Conservation (phyloP, 1,140 invertebrate species). For the Rhyacophila brunnea region DNA sequence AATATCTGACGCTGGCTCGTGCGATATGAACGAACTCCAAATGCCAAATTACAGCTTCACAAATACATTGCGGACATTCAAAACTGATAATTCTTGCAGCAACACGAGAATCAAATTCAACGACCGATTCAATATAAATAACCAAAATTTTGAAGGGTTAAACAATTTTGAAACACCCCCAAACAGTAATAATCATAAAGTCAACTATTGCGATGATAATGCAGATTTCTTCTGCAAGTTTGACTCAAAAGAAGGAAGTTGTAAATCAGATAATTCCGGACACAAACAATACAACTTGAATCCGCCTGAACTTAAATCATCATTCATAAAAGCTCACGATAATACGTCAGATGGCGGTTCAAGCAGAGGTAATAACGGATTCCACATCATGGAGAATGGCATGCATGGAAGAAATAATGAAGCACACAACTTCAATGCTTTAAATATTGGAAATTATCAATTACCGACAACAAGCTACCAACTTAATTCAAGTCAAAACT, state of each 20-base stretch:
- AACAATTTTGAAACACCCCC: conserved; percentile 12
- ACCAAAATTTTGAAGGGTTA: conserved; percentile 11
- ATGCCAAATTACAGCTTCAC: conserved; percentile 59
- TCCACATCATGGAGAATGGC: conserved; percentile 10
- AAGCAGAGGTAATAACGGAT: conserved; percentile 17
- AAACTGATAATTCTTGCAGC: conserved; percentile 47
- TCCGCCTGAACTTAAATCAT: conserved; percentile 5
- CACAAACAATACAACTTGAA: conserved; percentile 12
- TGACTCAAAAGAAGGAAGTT: conserved; percentile 7
- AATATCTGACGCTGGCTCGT: conserved; percentile 39
- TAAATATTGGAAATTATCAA: conserved; percentile 38
- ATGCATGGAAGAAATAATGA: conserved; percentile 15
- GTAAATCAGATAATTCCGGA: conserved; percentile 5
- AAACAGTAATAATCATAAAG: conserved; percentile 12
- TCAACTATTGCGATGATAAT: conserved; percentile 13
- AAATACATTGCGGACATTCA: conserved; percentile 56
- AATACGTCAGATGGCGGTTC: conserved; percentile 13
- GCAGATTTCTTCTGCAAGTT: conserved; percentile 14
- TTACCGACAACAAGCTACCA: conserved; percentile 38
- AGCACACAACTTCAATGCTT: conserved; percentile 12
- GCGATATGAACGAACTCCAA: conserved; percentile 50
- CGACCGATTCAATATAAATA: conserved; percentile 34
- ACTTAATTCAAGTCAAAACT: conserved; percentile 38
- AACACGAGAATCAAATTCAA: conserved; percentile 40
- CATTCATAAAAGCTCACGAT: conserved; percentile 14